Conservation (phyloP, 2,113 vertebrate species). For the Phylloscopus trochiloides region DNA sequence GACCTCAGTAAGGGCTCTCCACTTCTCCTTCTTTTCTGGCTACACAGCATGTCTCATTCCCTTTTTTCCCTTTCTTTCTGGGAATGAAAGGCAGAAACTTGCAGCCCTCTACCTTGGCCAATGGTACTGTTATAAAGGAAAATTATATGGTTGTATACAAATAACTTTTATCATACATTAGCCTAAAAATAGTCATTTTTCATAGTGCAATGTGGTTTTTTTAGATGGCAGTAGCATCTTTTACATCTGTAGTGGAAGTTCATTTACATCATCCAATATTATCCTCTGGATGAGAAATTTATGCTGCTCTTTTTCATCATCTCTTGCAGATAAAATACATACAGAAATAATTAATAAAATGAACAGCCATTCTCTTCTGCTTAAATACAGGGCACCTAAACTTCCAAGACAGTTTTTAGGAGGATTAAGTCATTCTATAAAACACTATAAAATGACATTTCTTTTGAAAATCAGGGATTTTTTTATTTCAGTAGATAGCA, state of each 20-base stretch:
- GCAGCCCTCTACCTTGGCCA: background rate
- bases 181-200: background rate
- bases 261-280: background rate
- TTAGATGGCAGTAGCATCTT: background rate
- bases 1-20: background rate
- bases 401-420: background rate
- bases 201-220: background rate
- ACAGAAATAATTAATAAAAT: background rate
- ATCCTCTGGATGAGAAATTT: background rate
- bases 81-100: background rate
- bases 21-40: background rate
- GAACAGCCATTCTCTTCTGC: background rate
- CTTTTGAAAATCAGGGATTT: conserved; percentile 34
- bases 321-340: background rate
- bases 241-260: background rate
- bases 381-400: background rate
- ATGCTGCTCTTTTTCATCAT: background rate
- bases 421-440: background rate
- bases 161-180: background rate
- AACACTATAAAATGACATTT: background rate
- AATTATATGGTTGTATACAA: background rate
- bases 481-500: background rate
- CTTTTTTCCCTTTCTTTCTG: background rate
- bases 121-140: background rate
- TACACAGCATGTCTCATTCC: background rate